Conservation (phyloP, 2,113 vertebrate species). For the Azemiops feae region DNA sequence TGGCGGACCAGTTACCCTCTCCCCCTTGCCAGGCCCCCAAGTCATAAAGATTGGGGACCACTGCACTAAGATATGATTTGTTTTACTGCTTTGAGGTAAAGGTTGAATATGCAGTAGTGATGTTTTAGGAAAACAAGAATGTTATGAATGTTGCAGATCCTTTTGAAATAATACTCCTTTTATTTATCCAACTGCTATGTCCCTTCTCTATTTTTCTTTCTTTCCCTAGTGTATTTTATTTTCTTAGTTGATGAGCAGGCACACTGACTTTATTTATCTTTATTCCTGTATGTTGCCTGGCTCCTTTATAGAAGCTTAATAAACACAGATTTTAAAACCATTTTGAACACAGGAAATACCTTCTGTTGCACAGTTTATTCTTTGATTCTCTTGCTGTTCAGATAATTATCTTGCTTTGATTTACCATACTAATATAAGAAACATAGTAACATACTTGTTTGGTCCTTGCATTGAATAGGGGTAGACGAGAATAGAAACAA, state of each 20-base stretch:
- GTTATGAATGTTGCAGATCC: background rate
- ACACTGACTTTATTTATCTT: constrained; percentile 10
- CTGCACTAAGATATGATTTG: background rate
- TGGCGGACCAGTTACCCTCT: background rate
- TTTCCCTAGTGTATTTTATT: background rate
- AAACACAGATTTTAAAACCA: constrained; percentile 3
- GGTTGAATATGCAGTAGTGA: background rate
- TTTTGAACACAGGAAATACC: constrained; percentile 1
- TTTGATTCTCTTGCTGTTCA: constrained; percentile 1
- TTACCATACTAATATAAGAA: constrained; percentile 8
- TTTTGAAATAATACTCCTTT: background rate
- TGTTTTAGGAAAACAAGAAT: background rate
- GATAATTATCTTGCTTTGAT: constrained; percentile 2
- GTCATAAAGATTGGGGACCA: background rate
- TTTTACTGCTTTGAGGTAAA: background rate
- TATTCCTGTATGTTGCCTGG: background rate
- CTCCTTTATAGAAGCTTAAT: constrained; percentile 5
- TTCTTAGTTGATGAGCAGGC: background rate
- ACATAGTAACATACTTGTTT: background rate
- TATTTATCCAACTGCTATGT: background rate
- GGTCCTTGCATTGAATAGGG: background rate
- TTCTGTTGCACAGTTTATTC: background rate
- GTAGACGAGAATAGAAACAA: background rate
- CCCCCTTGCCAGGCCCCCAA: background rate
- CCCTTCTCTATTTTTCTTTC: background rate